A percentile compares a stretch with the other conserved stretches of the same genome.
Evolutionary conservation across 2,797 vertebrate species (phyloP).

Genomic region (Lemur catta): DNA sequence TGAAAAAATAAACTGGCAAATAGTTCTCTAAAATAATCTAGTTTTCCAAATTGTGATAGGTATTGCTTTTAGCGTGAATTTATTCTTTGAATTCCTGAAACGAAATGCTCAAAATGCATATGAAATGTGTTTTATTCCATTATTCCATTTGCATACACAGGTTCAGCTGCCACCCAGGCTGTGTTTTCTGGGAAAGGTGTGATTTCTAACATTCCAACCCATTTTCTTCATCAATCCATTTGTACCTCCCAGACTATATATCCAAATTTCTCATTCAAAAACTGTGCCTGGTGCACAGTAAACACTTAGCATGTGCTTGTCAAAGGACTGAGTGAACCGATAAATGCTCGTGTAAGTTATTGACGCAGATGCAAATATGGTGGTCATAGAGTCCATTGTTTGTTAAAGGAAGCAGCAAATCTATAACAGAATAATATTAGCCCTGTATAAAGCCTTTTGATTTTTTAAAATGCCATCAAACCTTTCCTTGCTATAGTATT

Average conservation of each 20-base stretch:
- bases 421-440: neutral
- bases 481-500: neutral
- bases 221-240: neutral
- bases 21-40: neutral
- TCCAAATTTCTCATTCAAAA: conserved; percentile 12
- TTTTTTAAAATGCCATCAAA: neutral
- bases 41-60: neutral
- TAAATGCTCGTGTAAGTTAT: neutral
- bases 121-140: neutral
- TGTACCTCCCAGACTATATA: neutral
- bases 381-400: neutral
- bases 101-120: neutral
- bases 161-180: neutral
- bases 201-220: neutral
- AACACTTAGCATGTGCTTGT: neutral
- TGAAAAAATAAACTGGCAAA: neutral
- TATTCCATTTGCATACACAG: neutral
- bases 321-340: neutral
- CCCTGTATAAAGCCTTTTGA: neutral
- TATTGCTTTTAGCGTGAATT: neutral
- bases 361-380: neutral
- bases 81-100: neutral
- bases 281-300: neutral
- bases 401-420: neutral
- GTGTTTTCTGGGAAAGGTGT: neutral